These are phyloP conservation scores for Ctenomys sociabilis DNA, from an alignment of 2,113 vertebrate species.

Conservation along the genomic window DNA sequence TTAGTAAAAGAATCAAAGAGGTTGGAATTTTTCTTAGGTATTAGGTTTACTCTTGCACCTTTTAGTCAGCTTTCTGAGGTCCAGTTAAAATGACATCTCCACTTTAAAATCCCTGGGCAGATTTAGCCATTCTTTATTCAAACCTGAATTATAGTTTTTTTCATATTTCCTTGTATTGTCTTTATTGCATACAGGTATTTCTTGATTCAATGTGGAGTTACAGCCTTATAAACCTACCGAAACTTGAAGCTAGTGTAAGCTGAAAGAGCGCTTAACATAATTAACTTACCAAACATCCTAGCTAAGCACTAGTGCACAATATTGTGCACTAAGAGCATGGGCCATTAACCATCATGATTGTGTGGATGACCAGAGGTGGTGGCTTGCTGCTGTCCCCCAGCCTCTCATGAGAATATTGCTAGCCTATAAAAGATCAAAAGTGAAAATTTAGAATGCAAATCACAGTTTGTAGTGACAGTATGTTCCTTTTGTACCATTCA, in stretches of 20 bases:
- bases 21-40: slow-evolving; percentile 11
- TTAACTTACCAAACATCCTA: neutral
- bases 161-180: neutral
- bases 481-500: neutral
- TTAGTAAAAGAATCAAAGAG: neutral
- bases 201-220: neutral
- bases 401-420: neutral
- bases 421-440: neutral
- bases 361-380: neutral
- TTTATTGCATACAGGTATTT: neutral
- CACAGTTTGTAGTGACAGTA: neutral
- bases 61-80: neutral
- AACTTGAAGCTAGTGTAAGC: neutral
- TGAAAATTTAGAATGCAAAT: neutral
- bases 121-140: neutral
- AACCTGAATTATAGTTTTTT: neutral
- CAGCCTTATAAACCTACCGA: neutral
- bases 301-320: too few relatives aligned
- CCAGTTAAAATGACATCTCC: slow-evolving; percentile 29
- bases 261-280: neutral
- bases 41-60: neutral
- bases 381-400: neutral
- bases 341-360: neutral
- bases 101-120: neutral
- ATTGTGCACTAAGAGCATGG: neutral